Base-by-base conservation (phyloP, 2,113 vertebrate species). In the Maylandia zebra region DNA sequence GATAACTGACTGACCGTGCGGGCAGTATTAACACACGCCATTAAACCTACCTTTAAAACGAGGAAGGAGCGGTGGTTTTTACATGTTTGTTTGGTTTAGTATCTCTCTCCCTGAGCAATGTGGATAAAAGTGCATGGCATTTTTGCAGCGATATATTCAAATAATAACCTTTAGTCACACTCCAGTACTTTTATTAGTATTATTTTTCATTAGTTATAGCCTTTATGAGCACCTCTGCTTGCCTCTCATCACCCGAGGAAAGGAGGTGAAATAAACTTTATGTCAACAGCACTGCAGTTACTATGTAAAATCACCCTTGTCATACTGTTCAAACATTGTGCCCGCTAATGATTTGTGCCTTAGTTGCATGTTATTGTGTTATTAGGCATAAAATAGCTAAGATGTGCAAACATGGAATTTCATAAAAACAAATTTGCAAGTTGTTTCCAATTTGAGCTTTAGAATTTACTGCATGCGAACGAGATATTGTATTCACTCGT, bases 1-100 rank as follows among this genome's bases (percentile, higher is more conserved):
- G 97, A 96, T 91, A 89, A 81, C 90, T 64, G 61, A 12, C 19
- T 9, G 90, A 50, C 83, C 83, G 87, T 90, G 43, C 82, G 86
- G 87, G 95, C 95, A 97, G 96, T 97, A 97, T 96, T 93, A 91
- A 90, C 91, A 94, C 95, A 92, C 94, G 94, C 90, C 90, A 96
- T 95, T 95, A 95, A 91, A 91, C 92, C 87, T 87, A 32, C 86
- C 74, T 66, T 86, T 69, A 87, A 53, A 88, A 82, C 89, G 88
- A 76, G 86, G 66, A 91, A 88, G 86, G 80, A 86, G 32, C 76
- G 34, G 45, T 84, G 88, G 17, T 81, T 88, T 85, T 81, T 55
- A 84, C 59, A 43, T 90, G 86, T 86, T 82, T 71, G 16, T 22
- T 32, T 17, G 56, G 7, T 13, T 27, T 81, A 38, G 50, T 45